A percentile compares a stretch with the other conserved stretches of the same genome.
Conservation (phyloP, 2,888 invertebrate species). For the Kuschelorhynchus macadamiae region DNA sequence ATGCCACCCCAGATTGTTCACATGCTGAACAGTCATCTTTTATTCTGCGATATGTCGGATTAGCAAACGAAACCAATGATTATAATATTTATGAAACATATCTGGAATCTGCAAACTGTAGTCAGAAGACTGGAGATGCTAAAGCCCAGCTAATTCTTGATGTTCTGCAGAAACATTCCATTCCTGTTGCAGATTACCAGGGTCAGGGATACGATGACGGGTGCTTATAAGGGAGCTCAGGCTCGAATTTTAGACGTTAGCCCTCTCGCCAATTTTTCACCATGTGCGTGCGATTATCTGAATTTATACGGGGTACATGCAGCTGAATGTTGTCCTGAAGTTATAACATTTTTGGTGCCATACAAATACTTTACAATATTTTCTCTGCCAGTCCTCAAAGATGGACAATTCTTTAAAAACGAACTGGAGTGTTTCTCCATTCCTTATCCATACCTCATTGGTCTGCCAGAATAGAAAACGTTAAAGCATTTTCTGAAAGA, state of each 20-base stretch:
- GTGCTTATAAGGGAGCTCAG: constrained; percentile 14
- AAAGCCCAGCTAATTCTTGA: constrained; percentile 8
- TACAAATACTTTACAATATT: constrained; percentile 9
- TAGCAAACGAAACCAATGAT: neutral
- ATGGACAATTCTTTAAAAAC: constrained; percentile 16
- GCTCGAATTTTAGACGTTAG: constrained; percentile 4
- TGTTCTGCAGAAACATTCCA: neutral
- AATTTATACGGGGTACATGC: constrained; percentile 19
- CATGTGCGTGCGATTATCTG: constrained; percentile 8
- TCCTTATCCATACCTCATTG: constrained; percentile 4
- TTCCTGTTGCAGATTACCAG: constrained; percentile 14
- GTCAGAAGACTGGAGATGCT: constrained; percentile 13
- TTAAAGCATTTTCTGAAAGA: constrained; percentile 13
- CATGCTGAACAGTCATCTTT: constrained; percentile 10
- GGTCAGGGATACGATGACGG: constrained; percentile 22
- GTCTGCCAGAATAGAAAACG: constrained; percentile 21
- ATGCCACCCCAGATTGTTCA: constrained; percentile 22
- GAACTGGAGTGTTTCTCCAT: constrained; percentile 1
- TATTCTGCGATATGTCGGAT: constrained; percentile 17
- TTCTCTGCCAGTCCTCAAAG: constrained; percentile 14
- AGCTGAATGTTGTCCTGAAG: constrained; percentile 12
- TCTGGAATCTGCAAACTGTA: constrained; percentile 11
- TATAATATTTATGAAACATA: constrained; percentile 8
- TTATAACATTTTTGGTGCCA: constrained; percentile 15
- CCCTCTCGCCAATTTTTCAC: constrained; percentile 16